Evolutionary conservation across 92 coral and sea anemone genomes (phyloP).

Genomic region (Palythoa heliodiscus): DNA sequence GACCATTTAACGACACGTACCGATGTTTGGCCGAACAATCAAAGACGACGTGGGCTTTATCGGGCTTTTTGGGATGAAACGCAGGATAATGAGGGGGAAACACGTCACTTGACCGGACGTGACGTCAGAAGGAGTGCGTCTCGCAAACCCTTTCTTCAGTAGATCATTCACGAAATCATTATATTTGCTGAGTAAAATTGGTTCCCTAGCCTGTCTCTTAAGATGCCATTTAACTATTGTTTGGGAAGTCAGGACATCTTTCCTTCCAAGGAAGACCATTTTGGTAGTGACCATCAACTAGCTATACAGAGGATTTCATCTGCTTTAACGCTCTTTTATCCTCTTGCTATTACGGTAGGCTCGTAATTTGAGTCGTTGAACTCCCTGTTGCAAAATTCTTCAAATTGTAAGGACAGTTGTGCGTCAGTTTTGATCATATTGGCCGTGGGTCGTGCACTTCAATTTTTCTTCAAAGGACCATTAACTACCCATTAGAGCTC

Average conservation of each 20-base stretch:
- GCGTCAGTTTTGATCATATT: conserved; percentile 21
- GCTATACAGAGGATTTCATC: conserved; percentile 4
- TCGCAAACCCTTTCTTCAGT: conserved; percentile 42
- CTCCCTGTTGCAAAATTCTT: conserved; percentile 41
- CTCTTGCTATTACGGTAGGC: conserved; percentile 22
- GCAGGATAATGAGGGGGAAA: conserved; percentile 39
- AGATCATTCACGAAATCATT: conserved; percentile 32
- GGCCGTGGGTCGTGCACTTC: conserved; percentile 8
- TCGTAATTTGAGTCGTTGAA: conserved; percentile 26
- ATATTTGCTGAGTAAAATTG: conserved; percentile 22
- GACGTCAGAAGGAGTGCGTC: conserved; percentile 21
- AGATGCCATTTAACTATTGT: conserved; percentile 15
- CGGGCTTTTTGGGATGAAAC: conserved; percentile 47
- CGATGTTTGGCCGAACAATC: conserved; percentile 67
- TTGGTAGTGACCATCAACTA: conserved; percentile 33
- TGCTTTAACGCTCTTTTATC: conserved; percentile 14
- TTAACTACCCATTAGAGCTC: conserved; percentile 41
- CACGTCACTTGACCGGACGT: neutral
- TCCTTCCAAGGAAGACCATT: conserved; percentile 46
- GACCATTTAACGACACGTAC: conserved; percentile 61
- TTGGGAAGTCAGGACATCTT: conserved; percentile 26
- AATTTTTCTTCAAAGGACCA: conserved; percentile 35
- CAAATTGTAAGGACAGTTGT: conserved; percentile 13
- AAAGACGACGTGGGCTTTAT: conserved; percentile 53
- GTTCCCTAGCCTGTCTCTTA: conserved; percentile 36